Evolutionary conservation across 1,140 invertebrate genomes (phyloP), one percentile per base, ranked within the genome.

Genomic region (Drosophila takahashii): DNA sequence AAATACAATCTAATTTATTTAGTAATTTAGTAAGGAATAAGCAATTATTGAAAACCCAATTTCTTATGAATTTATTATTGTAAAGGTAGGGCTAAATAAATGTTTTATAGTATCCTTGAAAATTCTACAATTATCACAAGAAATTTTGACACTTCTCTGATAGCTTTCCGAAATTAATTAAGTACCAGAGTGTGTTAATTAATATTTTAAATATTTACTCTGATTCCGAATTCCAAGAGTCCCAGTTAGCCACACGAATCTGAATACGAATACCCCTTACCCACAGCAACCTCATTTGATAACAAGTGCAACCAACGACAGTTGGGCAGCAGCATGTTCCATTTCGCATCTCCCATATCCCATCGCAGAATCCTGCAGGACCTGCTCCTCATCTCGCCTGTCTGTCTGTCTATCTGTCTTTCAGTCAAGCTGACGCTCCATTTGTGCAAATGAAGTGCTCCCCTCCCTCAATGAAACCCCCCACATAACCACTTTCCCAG

Each of bases 381-480:
- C 13, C 22, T 22, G 22, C 22, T 7, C 32, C 16, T 6, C 22
- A n/a, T 10, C 2, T 18, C 16, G n/a, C 39, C 61, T 27, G 13
- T n/a, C 37, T 7, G 37, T n/a, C 3, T 18, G 1, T 4, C 39
- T 11, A 0, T 15, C 34, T 32, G 48, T 60, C 44, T 45, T 48
- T 64, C 77, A 70, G 57, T 69, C 81, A 73, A 73, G 73, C 59
- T 80, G 77, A 60, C 61, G 67, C 56, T 60, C 59, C 69, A 79
- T 75, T 84, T 84, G 79, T 61, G 70, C 36, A 77, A 73, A 60
- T 73, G 59, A 79, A 70, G 60, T 50, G 34, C 36, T 45, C 26
- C 47, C 13, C 57, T 34, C 16, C 48, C 15, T 2, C 0, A 8
- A n/a, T 13, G 22, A 32, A 2, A 5, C 45, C 45, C 4, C 52